A percentile compares a stretch with the other conserved stretches of the same genome.
These are phyloP conservation scores for Idaea biselata DNA, from an alignment of 2,888 invertebrate species.

Conservation along the genomic window DNA sequence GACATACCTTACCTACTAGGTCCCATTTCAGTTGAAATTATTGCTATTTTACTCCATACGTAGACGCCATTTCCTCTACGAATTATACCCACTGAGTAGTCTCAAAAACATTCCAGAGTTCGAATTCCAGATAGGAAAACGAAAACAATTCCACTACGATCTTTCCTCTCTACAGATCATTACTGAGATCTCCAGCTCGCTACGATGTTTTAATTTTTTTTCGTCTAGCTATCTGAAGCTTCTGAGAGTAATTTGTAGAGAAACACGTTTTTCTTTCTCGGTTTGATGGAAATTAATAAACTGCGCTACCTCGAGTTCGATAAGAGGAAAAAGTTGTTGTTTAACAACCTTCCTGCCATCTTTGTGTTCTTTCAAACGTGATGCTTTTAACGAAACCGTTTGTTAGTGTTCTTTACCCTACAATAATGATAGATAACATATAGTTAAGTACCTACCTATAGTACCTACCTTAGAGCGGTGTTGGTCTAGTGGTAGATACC, in stretches of 20 bases:
- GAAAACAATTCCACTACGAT: constrained; percentile 64
- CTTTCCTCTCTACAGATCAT: constrained; percentile 56
- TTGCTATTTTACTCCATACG: too few species aligned
- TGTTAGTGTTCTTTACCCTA: not conserved
- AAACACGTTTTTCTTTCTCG: constrained; percentile 44
- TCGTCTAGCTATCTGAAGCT: constrained; percentile 46
- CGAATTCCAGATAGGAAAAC: constrained; percentile 46
- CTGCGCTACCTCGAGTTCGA: constrained; percentile 28
- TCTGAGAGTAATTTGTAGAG: constrained; percentile 47
- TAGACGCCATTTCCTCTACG: too few species aligned
- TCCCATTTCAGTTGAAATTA: too few species aligned
- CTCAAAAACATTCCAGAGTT: constrained; percentile 13
- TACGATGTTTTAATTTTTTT: constrained; percentile 52
- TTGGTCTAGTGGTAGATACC: too few species aligned
- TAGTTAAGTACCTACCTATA: not conserved
- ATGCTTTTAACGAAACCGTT: constrained; percentile 23
- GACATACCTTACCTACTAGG: too few species aligned
- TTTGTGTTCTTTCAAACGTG: constrained; percentile 16
- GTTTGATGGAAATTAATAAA: constrained; percentile 48
- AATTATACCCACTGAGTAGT: constrained; percentile 13
- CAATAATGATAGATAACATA: not conserved
- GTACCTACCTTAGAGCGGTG: too few species aligned
- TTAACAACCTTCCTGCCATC: constrained; percentile 18
- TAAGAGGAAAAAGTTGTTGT: constrained; percentile 23
- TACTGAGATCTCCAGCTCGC: constrained; percentile 57